Evolutionary conservation across 2,888 invertebrate species (phyloP), one percentile per base, ranked within the genome.

Genomic region (Diachrysia chrysitis): DNA sequence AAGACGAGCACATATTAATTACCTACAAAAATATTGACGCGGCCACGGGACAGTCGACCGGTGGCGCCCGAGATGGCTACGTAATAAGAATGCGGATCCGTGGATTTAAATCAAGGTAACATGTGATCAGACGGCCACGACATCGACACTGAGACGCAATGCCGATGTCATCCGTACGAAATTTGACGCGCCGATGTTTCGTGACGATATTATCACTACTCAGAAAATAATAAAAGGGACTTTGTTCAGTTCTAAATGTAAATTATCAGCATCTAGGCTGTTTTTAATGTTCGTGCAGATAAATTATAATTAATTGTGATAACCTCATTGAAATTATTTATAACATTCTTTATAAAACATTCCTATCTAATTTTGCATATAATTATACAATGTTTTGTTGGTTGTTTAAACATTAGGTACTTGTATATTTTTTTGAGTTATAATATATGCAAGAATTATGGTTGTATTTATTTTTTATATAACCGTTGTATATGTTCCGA

Each of bases 51-150:
- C 83, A 82, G 84, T 87, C 77, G 87, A 85, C 85, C 87, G 83
- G 85, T 89, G 92, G 93, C 93, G 92, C 90, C 90, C 89, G 89
- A 87, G 86, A 87, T 87, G 85, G 84, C 87, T 87, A 90, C 89
- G 88, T 89, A 89, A 86, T 89, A 93, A 93, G 95, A 95, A 95
- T 95, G 95, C 95, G 95, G 95, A 95, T 94, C 93, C 89, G 84
- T 84, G 88, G 87, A 89, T 92, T 88, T 90, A 89, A 92, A 94
- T 93, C 94, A 94, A 94, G 93, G 93, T 93, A 92, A 93, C 87
- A 83, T 87, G 84, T 87, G 88, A 89, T 86, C 88, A 88, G 83
- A 81, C 86, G 85, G 80, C 83, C 84, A 85, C 87, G 86, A 85
- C 86, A 83, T 73, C 76, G 79, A 79, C 80, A 81, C 84, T 75